phyloP scores from a whole-genome alignment of 2,888 invertebrate genomes.

The Campoplex nolae region DNA sequence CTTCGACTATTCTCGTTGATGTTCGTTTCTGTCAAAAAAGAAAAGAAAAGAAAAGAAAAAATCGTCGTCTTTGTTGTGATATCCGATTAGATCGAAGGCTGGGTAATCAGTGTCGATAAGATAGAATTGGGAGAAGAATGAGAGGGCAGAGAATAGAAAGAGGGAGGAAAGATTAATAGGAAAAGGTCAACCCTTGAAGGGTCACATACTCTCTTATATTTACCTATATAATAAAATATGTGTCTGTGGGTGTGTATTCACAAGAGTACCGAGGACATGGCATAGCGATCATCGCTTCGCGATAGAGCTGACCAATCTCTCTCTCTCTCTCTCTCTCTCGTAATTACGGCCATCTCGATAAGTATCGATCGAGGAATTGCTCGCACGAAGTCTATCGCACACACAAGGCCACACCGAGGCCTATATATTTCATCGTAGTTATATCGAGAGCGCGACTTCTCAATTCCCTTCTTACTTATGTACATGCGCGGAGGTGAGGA shows the following conservation, averaged over 20 bases:
- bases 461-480: slow-evolving; percentile 35
- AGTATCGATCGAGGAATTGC: slow-evolving; percentile 65
- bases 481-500: slow-evolving; percentile 9
- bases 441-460: slow-evolving; percentile 34
- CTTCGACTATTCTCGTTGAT: background rate
- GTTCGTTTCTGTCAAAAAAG: slow-evolving; percentile 11
- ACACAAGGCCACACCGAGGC: slow-evolving; percentile 55
- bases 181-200: slow-evolving; percentile 42
- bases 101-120: slow-evolving; percentile 46
- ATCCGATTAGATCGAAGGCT: background rate
- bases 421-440: slow-evolving; percentile 27
- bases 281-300: slow-evolving; percentile 44
- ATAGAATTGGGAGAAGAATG: slow-evolving; percentile 15
- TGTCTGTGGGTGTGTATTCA: background rate
- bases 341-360: slow-evolving; percentile 70
- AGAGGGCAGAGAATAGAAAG: background rate
- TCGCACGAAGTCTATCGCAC: slow-evolving; percentile 52
- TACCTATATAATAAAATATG: background rate
- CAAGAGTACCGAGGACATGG: slow-evolving; percentile 34
- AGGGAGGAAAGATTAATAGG: background rate
- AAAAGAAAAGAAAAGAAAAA: background rate
- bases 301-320: slow-evolving; percentile 69
- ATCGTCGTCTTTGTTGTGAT: slow-evolving; percentile 12
- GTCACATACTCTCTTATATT: background rate
- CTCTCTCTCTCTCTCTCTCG: slow-evolving; percentile 68